phyloP scores from a whole-genome alignment of 1,140 invertebrate genomes.

The Neocloeon triangulifer region DNA sequence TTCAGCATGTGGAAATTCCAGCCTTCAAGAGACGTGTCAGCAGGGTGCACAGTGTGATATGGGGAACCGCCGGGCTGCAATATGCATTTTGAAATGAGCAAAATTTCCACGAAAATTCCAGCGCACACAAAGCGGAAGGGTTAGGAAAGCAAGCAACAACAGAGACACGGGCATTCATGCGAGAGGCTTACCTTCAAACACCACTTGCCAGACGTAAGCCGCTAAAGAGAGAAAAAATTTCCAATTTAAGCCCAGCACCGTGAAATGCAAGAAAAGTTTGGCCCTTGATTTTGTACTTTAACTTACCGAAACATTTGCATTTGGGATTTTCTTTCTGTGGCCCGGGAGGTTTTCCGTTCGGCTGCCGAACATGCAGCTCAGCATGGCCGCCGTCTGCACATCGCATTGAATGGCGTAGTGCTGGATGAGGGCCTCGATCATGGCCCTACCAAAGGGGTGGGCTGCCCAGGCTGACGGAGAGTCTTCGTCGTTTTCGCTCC shows the following conservation, averaged over 20 bases:
- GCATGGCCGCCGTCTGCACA: slow-evolving; percentile 81
- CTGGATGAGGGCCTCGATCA: slow-evolving; percentile 64
- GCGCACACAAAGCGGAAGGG: neutral
- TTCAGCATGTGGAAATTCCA: slow-evolving; percentile 45
- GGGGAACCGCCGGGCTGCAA: slow-evolving; percentile 50
- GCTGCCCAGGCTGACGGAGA: slow-evolving; percentile 31
- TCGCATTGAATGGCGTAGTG: slow-evolving; percentile 60
- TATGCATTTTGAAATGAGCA: slow-evolving; percentile 4
- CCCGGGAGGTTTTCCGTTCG: slow-evolving; percentile 18
- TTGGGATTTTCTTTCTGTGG: slow-evolving; percentile 15
- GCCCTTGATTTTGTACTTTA: slow-evolving; percentile 18
- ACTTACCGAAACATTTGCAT: slow-evolving; percentile 23
- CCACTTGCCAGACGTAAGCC: slow-evolving; percentile 30
- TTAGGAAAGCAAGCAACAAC: slow-evolving; percentile 1
- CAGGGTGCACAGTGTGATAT: slow-evolving; percentile 75
- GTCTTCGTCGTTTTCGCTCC: slow-evolving; percentile 9
- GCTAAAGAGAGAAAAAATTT: slow-evolving; percentile 24
- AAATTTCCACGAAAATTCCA: neutral
- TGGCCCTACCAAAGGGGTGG: slow-evolving; percentile 66
- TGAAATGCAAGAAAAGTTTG: neutral
- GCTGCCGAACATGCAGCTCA: slow-evolving; percentile 61
- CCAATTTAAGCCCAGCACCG: neutral
- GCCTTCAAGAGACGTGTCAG: slow-evolving; percentile 52
- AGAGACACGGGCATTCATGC: slow-evolving; percentile 8
- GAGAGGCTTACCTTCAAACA: slow-evolving; percentile 29